These are phyloP conservation scores for Cheirogaleus major DNA, from an alignment of 2,797 vertebrate genomes.

Conservation along the genomic window DNA sequence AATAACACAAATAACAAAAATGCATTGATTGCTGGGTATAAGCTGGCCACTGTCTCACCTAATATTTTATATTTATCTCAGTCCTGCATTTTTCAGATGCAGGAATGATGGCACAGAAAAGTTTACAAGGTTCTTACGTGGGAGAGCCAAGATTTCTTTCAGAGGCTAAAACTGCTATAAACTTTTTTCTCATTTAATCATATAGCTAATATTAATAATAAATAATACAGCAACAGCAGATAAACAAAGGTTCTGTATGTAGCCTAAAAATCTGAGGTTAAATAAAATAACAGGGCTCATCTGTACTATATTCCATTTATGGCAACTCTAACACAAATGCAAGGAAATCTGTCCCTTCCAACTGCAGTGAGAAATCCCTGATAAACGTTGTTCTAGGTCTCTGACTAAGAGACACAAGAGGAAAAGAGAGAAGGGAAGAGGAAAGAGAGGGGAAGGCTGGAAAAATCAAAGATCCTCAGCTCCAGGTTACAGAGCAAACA, in stretches of 20 bases:
- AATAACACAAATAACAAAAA: background rate
- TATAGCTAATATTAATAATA: background rate
- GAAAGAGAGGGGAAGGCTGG: background rate
- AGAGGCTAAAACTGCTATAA: background rate
- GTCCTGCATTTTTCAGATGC: background rate
- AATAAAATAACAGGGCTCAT: background rate
- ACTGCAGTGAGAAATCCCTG: background rate
- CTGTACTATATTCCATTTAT: background rate
- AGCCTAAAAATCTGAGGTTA: background rate
- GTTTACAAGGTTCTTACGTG: background rate
- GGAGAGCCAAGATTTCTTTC: background rate
- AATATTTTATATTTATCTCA: background rate
- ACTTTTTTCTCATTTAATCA: background rate
- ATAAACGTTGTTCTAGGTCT: accelerated
- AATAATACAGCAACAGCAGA: background rate
- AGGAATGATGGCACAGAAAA: background rate
- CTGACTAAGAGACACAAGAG: background rate
- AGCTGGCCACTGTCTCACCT: background rate
- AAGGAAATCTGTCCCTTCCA: background rate
- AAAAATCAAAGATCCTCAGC: background rate
- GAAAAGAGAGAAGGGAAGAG: background rate
- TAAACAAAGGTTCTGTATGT: background rate
- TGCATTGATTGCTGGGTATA: background rate
- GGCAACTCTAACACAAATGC: background rate
- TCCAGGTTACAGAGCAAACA: constrained; percentile 55